Evolutionary conservation across 2,113 vertebrate genomes (phyloP), one percentile per base, ranked within the genome.

Genomic region (Tursiops truncatus): DNA sequence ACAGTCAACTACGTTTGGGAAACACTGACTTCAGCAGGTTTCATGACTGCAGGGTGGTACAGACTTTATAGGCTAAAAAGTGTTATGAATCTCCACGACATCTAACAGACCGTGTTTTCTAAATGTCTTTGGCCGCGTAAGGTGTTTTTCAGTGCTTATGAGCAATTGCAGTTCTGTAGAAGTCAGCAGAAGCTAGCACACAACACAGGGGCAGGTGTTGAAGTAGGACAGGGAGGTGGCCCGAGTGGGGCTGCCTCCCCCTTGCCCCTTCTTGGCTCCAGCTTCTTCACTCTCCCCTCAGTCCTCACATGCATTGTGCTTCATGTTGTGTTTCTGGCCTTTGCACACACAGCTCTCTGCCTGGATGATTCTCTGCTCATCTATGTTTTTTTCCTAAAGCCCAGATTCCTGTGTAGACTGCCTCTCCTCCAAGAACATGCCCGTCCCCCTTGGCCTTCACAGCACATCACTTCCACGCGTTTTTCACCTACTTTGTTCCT

Each of bases 181-280:
- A 67, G 47, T 44, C 36, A 56, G 76, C 76, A 13, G 41, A 62
- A 58, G 77, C 56, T 28, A 13, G 60, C 4, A 0, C n/a, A 8
- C 2, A 23, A 9, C 5, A 2, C 47, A 18, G 67, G 18, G 53
- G 11, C 18, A 7, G 31, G 20, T n/a, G 60, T 11, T 21, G 84
- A 50, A 31, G 18, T 1, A 23, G 56, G 28, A 73, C 56, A 36
- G 14, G 4, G 15, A 53, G 33, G 31, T 20, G 11, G 4, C 8
- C n/a, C 2, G 0, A 20, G 4, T 3, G 26, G 67, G 4, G n/a
- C 71, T 70, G 70, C 56, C 44, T 63, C 6, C 14, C 26, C 33
- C 8, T 6, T 8, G 2, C 6, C 26, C 7, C 0, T 20, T 1
- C 58, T 23, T 31, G 1, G 10, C 25, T 38, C 62, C 41, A 47